Conservation (phyloP, 2,888 invertebrate species). For the Sepiola atlantica region DNA sequence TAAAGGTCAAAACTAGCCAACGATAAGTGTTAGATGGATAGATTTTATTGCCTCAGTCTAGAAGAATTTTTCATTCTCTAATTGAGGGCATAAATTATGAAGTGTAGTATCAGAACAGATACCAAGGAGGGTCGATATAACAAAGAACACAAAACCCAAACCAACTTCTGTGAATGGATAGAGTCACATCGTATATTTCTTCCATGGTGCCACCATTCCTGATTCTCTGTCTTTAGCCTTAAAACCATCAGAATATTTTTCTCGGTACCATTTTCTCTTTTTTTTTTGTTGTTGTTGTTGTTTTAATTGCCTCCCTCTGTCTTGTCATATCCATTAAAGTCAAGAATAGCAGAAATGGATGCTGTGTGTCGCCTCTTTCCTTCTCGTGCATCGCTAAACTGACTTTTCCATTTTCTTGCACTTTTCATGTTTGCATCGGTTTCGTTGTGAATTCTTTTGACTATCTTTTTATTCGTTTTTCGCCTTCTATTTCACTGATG, state of each 20-base stretch:
- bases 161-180: no score
- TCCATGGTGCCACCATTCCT: background rate
- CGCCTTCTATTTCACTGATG: background rate
- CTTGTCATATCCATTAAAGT: background rate
- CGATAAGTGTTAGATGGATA: no score
- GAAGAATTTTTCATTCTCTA: no score
- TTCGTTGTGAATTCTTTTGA: background rate
- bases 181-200: background rate
- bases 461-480: background rate
- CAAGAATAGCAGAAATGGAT: background rate
- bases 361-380: background rate
- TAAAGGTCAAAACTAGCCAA: no score
- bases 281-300: no score
- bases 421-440: background rate
- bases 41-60: no score
- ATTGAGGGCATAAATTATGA: no score
- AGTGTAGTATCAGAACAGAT: no score
- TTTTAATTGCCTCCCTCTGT: background rate
- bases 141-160: no score
- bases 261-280: background rate
- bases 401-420: background rate
- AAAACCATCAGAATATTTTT: background rate
- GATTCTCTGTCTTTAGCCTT: background rate
- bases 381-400: background rate
- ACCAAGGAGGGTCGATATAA: no score